Evolutionary conservation across 2,888 invertebrate genomes (phyloP).

Genomic region (Nesidiocoris tenuis): DNA sequence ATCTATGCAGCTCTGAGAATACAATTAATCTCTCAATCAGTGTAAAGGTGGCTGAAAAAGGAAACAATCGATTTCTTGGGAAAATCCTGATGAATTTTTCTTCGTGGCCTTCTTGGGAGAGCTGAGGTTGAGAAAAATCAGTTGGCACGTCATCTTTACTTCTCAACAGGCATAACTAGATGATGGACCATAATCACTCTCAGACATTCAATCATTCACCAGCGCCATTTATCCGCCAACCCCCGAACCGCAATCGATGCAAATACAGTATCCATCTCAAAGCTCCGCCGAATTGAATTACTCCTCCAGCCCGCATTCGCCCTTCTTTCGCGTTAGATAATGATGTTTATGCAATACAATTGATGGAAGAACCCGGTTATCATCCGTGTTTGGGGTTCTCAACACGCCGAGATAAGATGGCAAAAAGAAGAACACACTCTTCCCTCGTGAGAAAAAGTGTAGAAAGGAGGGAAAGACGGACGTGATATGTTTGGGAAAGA

Average conservation of each 20-base stretch:
- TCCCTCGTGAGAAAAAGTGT: not conserved
- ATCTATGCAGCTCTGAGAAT: too few species aligned
- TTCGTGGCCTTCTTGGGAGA: too few species aligned
- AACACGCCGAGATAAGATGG: conserved; percentile 5
- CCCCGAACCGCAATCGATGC: not conserved
- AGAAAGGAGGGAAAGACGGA: conserved; percentile 16
- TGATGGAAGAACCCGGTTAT: conserved; percentile 23
- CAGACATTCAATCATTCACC: not conserved
- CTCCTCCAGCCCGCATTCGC: not conserved
- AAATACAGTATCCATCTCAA: not conserved
- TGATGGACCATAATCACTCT: not conserved
- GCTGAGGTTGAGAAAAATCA: too few species aligned
- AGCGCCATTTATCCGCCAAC: too few species aligned
- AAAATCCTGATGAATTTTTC: too few species aligned
- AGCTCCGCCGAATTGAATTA: not conserved
- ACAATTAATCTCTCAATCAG: too few species aligned
- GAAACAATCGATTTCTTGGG: too few species aligned
- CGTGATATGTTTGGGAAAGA: conserved; percentile 32
- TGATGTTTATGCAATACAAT: conserved; percentile 22
- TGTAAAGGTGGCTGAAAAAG: too few species aligned
- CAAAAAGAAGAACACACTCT: conserved; percentile 1
- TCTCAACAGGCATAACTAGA: too few species aligned
- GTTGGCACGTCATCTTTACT: too few species aligned
- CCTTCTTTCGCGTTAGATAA: conserved; percentile 5
- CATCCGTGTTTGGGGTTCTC: conserved; percentile 12